Percentiles rank a stretch among this genome's conserved stretches.
Evolutionary conservation across 2,113 vertebrate species (phyloP).

Genomic region (Trogon surrucura): DNA sequence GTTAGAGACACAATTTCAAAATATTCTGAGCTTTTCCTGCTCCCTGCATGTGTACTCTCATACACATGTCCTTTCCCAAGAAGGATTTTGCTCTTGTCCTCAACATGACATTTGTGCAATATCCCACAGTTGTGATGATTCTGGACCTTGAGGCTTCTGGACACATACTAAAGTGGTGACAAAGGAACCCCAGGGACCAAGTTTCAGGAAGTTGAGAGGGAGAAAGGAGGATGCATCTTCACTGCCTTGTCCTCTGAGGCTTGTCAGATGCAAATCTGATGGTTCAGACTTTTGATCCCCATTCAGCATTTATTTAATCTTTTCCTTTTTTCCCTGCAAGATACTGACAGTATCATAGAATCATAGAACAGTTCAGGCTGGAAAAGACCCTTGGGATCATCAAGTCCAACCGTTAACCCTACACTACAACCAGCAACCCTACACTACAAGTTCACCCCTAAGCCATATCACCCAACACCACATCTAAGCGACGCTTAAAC

Average conservation of each 20-base stretch:
- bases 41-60: not conserved
- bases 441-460: too few relatives aligned
- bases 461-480: too few relatives aligned
- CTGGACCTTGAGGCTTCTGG: not conserved
- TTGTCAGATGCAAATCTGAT: not conserved
- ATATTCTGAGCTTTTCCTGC: not conserved
- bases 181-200: not conserved
- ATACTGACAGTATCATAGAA: not conserved
- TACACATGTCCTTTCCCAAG: not conserved
- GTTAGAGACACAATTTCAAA: not conserved
- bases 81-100: not conserved
- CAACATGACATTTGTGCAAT: not conserved
- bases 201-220: not conserved
- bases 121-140: not conserved
- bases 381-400: too few relatives aligned
- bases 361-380: too few relatives aligned
- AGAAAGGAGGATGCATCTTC: not conserved
- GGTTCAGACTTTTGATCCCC: not conserved
- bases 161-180: not conserved
- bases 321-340: not conserved
- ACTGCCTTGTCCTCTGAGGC: not conserved
- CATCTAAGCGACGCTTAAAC: too few relatives aligned
- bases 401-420: too few relatives aligned
- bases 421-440: too few relatives aligned
- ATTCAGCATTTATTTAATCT: not conserved